These are phyloP conservation scores for Aptenodytes forsteri DNA, from an alignment of 2,113 vertebrate genomes.

Conservation along the genomic window DNA sequence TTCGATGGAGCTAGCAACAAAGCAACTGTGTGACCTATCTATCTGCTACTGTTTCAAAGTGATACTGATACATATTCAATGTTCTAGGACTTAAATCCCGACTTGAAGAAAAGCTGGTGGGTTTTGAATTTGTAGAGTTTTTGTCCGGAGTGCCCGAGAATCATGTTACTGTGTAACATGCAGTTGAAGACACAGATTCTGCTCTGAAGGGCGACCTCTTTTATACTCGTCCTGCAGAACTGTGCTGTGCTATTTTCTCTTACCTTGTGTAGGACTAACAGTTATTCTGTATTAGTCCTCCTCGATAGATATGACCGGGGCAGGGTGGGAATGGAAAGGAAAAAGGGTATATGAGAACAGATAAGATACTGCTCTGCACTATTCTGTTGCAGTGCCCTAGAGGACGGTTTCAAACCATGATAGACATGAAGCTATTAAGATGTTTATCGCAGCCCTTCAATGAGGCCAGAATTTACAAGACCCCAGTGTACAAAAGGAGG, in stretches of 20 bases:
- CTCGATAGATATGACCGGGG: fast-evolving
- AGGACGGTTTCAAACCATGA: neutral
- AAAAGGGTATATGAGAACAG: neutral
- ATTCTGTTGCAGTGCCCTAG: neutral
- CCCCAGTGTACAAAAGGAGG: neutral
- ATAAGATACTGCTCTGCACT: no score
- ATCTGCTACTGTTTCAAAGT: neutral
- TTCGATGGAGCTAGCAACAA: neutral
- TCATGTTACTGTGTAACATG: fast-evolving
- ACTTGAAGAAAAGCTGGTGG: neutral
- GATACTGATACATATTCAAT: fast-evolving
- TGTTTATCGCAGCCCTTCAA: fast-evolving
- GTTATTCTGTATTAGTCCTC: neutral
- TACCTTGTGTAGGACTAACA: neutral
- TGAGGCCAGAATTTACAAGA: neutral
- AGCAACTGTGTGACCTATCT: neutral
- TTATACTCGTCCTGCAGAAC: neutral
- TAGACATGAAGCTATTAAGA: neutral
- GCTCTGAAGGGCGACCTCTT: neutral
- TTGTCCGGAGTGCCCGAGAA: neutral
- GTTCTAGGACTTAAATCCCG: neutral
- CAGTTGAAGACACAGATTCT: neutral
- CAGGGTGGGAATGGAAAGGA: neutral
- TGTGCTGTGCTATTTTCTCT: neutral
- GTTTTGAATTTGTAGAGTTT: neutral